These are phyloP conservation scores for Euphonia xanthogaster DNA, from an alignment of 2,797 vertebrate genomes.

Conservation along the genomic window DNA sequence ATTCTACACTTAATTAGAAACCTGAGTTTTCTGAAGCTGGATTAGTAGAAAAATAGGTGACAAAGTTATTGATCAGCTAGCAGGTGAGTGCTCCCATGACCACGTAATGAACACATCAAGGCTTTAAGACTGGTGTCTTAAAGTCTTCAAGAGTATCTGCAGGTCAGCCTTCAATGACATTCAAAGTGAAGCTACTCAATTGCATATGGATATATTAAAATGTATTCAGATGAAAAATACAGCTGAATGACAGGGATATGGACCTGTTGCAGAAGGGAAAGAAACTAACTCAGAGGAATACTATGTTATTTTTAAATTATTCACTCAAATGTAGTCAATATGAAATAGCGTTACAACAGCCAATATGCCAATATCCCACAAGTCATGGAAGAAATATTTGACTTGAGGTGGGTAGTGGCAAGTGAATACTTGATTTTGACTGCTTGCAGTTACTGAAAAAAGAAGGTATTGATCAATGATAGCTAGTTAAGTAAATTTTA, in stretches of 20 bases:
- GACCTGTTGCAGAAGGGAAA: background rate
- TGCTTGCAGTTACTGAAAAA: background rate
- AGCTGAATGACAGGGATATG: background rate
- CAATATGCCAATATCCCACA: background rate
- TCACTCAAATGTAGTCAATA: background rate
- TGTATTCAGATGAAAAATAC: conserved; percentile 2
- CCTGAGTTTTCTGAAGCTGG: background rate
- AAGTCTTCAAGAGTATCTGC: background rate
- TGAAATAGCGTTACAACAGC: background rate
- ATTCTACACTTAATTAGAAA: background rate
- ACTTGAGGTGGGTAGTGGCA: background rate
- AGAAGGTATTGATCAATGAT: background rate
- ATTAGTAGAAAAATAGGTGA: background rate
- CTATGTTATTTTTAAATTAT: background rate
- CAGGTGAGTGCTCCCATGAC: background rate
- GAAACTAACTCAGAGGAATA: background rate
- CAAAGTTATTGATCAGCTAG: background rate
- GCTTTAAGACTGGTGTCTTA: background rate
- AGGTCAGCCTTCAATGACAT: background rate
- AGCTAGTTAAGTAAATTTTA: background rate
- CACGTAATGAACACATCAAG: background rate
- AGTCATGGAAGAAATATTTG: background rate
- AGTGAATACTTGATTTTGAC: background rate
- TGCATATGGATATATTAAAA: background rate
- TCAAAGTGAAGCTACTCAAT: background rate